A percentile compares a stretch with the other conserved stretches of the same genome.
These are phyloP conservation scores for Paramormyrops kingsleyae DNA, from an alignment of 2,113 vertebrate genomes.

Conservation along the genomic window DNA sequence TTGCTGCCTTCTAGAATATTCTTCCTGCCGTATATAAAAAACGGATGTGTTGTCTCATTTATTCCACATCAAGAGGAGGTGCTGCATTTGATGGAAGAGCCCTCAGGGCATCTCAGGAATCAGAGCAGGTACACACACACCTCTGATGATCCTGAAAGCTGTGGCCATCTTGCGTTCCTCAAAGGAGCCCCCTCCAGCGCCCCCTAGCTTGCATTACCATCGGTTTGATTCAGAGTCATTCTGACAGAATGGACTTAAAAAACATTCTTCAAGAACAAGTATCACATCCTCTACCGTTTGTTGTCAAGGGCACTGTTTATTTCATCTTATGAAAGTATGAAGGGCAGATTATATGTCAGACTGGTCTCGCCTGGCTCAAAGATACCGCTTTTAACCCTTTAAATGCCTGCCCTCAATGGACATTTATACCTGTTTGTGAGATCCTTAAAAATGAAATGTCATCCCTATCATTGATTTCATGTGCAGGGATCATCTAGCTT, in stretches of 20 bases:
- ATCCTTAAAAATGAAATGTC: background rate
- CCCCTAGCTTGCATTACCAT: conserved; percentile 27
- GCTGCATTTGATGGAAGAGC: conserved; percentile 33
- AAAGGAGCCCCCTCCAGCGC: background rate
- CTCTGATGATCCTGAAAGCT: background rate
- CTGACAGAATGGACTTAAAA: conserved; percentile 27
- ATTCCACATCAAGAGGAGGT: conserved; percentile 26
- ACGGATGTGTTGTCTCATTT: conserved; percentile 31
- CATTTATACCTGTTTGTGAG: background rate
- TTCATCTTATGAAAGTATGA: conserved; percentile 5
- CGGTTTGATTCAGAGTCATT: conserved; percentile 24
- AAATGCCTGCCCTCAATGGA: background rate
- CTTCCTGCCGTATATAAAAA: conserved; percentile 31
- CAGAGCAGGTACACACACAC: background rate
- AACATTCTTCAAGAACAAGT: background rate
- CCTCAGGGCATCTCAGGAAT: background rate
- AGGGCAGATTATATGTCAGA: background rate
- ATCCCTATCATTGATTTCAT: background rate
- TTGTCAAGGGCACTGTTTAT: conserved; percentile 22
- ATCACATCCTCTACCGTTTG: background rate
- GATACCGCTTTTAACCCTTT: background rate
- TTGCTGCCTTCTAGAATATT: conserved; percentile 2
- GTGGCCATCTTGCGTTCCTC: background rate
- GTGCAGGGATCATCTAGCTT: background rate
- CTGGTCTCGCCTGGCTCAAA: background rate